phyloP scores from a whole-genome alignment of 2,888 invertebrate species.

The Polia nebulosa region DNA sequence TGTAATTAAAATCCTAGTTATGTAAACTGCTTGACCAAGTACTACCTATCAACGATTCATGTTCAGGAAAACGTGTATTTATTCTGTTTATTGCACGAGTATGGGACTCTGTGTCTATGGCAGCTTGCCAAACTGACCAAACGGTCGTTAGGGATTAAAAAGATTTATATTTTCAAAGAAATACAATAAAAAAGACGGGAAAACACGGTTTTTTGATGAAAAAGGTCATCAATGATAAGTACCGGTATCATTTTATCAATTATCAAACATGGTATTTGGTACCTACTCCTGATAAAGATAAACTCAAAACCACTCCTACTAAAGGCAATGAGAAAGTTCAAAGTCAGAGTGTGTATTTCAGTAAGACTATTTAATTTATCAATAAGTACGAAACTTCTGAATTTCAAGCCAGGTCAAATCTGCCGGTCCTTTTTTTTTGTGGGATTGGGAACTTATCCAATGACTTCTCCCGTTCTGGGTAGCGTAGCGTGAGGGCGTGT shows the following conservation, averaged over 20 bases:
- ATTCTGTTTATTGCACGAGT: background rate
- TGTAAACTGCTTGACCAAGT: conserved; percentile 29
- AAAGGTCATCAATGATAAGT: conserved; percentile 19
- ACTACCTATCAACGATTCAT: conserved; percentile 10
- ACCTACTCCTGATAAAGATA: conserved; percentile 18
- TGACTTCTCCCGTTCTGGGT: no score
- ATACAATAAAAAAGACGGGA: background rate
- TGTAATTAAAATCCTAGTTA: conserved; percentile 33
- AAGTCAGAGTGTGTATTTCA: no score
- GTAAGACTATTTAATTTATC: no score
- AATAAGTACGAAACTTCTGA: no score
- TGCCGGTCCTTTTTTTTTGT: no score
- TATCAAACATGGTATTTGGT: conserved; percentile 19
- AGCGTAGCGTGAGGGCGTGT: no score
- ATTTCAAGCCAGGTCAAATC: no score
- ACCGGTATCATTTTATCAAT: conserved; percentile 32
- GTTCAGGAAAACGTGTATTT: conserved; percentile 18
- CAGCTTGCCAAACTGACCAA: background rate
- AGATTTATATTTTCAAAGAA: background rate
- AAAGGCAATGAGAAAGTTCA: conserved; percentile 26
- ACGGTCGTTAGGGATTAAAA: background rate
- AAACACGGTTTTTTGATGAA: background rate
- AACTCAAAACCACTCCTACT: conserved; percentile 15
- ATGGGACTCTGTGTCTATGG: background rate
- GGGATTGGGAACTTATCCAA: no score